Base-by-base conservation (phyloP, 2,888 invertebrate genomes). In the Leptothorax acervorum region DNA sequence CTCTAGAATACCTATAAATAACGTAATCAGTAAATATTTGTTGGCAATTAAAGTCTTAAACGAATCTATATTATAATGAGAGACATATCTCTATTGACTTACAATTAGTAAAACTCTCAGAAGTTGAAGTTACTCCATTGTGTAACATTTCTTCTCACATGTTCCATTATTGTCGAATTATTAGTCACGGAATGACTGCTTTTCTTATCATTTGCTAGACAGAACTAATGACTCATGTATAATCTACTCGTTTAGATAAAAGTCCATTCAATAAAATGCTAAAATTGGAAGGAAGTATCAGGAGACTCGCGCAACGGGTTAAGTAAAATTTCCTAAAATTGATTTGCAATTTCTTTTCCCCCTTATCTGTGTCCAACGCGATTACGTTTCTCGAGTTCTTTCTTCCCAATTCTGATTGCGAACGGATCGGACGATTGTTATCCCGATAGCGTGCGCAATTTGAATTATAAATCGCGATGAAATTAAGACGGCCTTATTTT, bases 401-500 rank as follows among this genome's bases (percentile, higher is more conserved):
- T n/a, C 62, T 39, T 73, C 60, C 15, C 73, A 73, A 73, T 81
- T 42, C 60, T 23, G 60, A 60, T 73, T 62, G 51, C 39, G 23
- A 75, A 35, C 53, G 57, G 57, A 75, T 70, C 45, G 45, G 35
- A 68, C 68, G 66, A 78, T 83, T 42, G 70, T 62, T 68, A 83
- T 48, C 57, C 53, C 63, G 70, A 42, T 71, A 68, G 79, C 71
- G 48, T 86, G 82, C 82, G 83, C 85, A 85, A 85, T 86, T 89
- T 85, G 83, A 89, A 88, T 89, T 83, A 83, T 79, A 79, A 83
- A 83, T 79, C 35, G 71, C 71, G 79, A 84, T 85, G 85, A 83
- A 86, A 87, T 85, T 86, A 85, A 85, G 86, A 87, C 82, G 85
- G 88, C 83, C 84, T 85, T 86, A 88, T 86, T 90, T 88, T 84